Conservation (phyloP, 2,888 invertebrate genomes). For the Leptothorax acervorum region DNA sequence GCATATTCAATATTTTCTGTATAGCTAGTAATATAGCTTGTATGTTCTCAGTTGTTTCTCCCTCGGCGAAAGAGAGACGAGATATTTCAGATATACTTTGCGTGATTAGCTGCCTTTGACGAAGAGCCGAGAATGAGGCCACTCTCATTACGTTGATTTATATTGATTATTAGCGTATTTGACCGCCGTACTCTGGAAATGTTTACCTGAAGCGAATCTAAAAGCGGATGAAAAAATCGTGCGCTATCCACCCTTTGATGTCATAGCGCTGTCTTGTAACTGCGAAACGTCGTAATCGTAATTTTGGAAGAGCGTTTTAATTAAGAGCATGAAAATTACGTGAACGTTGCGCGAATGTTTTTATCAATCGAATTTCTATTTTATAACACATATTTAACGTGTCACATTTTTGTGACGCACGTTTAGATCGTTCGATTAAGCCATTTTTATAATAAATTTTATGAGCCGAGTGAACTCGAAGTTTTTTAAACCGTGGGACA, state of each 20-base stretch:
- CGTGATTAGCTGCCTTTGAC: neutral
- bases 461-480: conserved; percentile 4
- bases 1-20: conserved; percentile 1
- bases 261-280: neutral
- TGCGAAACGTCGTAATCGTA: neutral
- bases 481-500: conserved; percentile 5
- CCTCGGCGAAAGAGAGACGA: neutral
- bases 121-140: neutral
- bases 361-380: conserved; percentile 9
- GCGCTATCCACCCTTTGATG: neutral
- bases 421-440: neutral
- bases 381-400: conserved; percentile 6
- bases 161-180: neutral
- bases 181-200: conserved; percentile 1
- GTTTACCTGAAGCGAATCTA: neutral
- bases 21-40: neutral
- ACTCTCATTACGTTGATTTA: conserved; percentile 4
- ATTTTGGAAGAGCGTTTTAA: neutral
- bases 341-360: neutral
- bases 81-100: conserved; percentile 1
- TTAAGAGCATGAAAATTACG: neutral
- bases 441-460: conserved; percentile 13
- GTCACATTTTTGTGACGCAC: neutral
- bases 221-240: conserved; percentile 5
- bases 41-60: neutral